Evolutionary conservation across 2,113 vertebrate genomes (phyloP), one percentile per base, ranked within the genome.

Genomic region (Morone chrysops): DNA sequence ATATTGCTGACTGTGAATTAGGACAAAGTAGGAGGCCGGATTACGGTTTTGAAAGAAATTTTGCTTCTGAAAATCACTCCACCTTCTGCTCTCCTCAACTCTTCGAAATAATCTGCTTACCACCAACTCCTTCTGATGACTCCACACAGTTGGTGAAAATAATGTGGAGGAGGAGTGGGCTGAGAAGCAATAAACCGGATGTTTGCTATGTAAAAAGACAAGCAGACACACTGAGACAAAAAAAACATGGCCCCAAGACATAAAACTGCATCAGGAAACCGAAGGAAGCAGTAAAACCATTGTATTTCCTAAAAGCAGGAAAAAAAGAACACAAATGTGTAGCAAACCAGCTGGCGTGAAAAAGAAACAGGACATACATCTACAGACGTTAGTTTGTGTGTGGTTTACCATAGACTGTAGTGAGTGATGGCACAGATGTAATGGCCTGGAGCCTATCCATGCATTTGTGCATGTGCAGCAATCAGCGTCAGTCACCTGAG

Each of bases 161-260:
- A 60, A 73, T 82, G 80, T 82, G 67, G 81, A 70, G 87, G 86
- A 86, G 84, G 90, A 79, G 89, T 89, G 76, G 78, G 86, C 73
- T 61, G 82, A 84, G 53, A 88, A 68, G 81, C 68, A 90, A 80
- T 70, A 80, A 80, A 85, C 81, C 83, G 81, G 40, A 78, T 84
- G 71, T 89, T 91, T 87, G 61, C 78, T 50, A 40, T 70, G 75
- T 78, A 67, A 71, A 80, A 83, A 73, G 45, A 86, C 41, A 47
- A 85, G 75, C 59, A 87, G 66, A 75, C 66, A 71, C 62, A 77
- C 66, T 72, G 78, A 81, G 62, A 75, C 31, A 60, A 48, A 75
- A 75, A 73, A 67, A 47, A 59, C 76, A 72, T 31, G 53, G n/a
- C 71, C 82, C 51, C 4, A 5, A 82, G 31, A 68, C 75, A 81